Conservation (phyloP, 2,113 vertebrate genomes). For the Aegotheles bennettii region DNA sequence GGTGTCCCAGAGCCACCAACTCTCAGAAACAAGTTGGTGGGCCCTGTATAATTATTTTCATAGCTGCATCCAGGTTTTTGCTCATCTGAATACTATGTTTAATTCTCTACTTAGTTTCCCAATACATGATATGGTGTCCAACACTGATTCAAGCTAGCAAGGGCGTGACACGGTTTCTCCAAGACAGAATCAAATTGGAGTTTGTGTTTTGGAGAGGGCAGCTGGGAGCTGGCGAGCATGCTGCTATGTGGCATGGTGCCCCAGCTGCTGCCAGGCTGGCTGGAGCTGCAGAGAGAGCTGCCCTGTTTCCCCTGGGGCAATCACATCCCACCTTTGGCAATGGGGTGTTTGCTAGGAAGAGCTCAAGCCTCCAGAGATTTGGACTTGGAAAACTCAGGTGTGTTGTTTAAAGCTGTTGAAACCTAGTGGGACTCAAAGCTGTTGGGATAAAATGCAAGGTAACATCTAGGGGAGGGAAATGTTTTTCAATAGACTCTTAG, state of each 20-base stretch:
- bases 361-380: not conserved
- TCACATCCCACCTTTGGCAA: accelerated
- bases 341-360: accelerated
- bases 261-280: accelerated
- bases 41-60: not conserved
- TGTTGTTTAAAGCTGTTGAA: not conserved
- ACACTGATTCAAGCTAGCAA: accelerated
- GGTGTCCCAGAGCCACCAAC: not conserved
- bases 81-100: accelerated
- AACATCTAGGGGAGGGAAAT: not conserved
- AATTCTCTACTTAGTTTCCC: not conserved
- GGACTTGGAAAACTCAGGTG: not conserved
- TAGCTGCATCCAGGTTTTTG: not conserved
- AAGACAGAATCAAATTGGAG: not conserved
- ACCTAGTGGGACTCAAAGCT: too few relatives aligned
- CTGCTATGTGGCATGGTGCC: accelerated
- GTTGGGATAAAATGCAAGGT: not conserved
- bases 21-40: not conserved
- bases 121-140: not conserved
- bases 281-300: not conserved
- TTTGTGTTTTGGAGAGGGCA: not conserved
- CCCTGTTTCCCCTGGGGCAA: accelerated
- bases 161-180: accelerated
- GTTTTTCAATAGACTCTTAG: not conserved
- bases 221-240: not conserved